A percentile compares a stretch with the other conserved stretches of the same genome.
Conservation (phyloP, 2,888 invertebrate species). For the Drosophila incognita region DNA sequence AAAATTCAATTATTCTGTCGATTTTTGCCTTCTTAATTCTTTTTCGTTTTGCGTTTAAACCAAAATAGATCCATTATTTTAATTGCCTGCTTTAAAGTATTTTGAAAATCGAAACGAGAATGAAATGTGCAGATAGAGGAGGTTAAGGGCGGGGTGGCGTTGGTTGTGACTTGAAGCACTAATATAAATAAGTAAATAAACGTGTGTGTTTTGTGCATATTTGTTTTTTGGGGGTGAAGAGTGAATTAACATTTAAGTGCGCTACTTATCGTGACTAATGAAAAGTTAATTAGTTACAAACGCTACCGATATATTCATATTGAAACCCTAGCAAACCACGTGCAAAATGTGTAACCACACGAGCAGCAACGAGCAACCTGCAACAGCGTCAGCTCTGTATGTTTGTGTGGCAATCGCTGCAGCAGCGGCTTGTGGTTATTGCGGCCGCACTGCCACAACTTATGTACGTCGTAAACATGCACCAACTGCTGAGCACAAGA, state of each 20-base stretch:
- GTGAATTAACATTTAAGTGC: slow-evolving; percentile 50
- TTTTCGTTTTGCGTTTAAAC: slow-evolving; percentile 48
- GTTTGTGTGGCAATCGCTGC: background rate
- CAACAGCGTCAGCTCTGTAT: slow-evolving; percentile 18
- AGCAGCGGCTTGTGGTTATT: slow-evolving; percentile 32
- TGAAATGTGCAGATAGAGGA: slow-evolving; percentile 14
- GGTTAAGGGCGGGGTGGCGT: slow-evolving; percentile 2
- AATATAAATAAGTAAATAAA: slow-evolving; percentile 37
- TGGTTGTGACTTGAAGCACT: slow-evolving; percentile 39
- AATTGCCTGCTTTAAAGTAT: slow-evolving; percentile 75
- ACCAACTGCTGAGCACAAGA: slow-evolving; percentile 13
- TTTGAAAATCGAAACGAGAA: slow-evolving; percentile 62
- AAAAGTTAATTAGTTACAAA: slow-evolving; percentile 64
- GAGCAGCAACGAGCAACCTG: slow-evolving; percentile 5
- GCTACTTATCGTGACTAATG: slow-evolving; percentile 59
- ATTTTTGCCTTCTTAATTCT: slow-evolving; percentile 35
- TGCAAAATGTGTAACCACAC: slow-evolving; percentile 40
- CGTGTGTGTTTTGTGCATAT: slow-evolving; percentile 21
- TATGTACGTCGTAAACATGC: slow-evolving; percentile 52
- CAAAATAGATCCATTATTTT: slow-evolving; percentile 78
- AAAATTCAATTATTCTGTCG: slow-evolving; percentile 46
- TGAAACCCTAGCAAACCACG: slow-evolving; percentile 43
- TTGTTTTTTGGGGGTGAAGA: slow-evolving; percentile 9
- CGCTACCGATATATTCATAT: slow-evolving; percentile 12
- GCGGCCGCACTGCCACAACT: slow-evolving; percentile 34